Base-by-base conservation (phyloP, 2,797 vertebrate genomes). In the Poecile montanus region DNA sequence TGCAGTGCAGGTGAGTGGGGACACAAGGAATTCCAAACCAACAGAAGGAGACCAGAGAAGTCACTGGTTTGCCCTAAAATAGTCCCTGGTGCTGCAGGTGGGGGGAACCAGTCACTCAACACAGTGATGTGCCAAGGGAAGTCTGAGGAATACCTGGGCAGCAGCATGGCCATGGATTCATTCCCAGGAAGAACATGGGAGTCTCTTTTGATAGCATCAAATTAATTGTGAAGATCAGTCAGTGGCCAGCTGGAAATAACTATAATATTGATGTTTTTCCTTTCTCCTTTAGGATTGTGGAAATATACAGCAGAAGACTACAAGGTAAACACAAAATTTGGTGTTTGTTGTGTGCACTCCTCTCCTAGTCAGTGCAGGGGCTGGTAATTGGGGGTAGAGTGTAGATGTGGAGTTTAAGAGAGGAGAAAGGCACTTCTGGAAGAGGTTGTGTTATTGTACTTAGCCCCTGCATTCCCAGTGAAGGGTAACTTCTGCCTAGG, bases 271-370 rank as follows among this genome's bases (percentile, higher is more conserved):
- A 40, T 45, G 26, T 54, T 67, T 92, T 81, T 36, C 13, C 29
- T 88, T 63, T 91, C 45, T 90, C 75, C 94, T 95, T 63, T 91
- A 99, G 99, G 98, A 99, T 99, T 10, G 99, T 99, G 96, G 99
- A 99, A 97, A 99, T 99, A 93, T 99, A 99, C 97, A 99, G 99
- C 78, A 98, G 99, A 94, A 98, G 99, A 97, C 97, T 99, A 88
- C 99, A 99, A 99, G 99, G 99, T 99, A 98, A 95, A 23, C 18
- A 6, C 1, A 3, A 16, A 23, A 29, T 67, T 40, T 63, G 17
- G 25, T 22, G 25, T 34, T 71, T 91, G 23, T 32, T 21, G 5
- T 18, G 38, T 21, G 36, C 9, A 1, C 11, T 70, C 16, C 26
- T 91, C 70, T 42, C 26, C 48, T 36, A 8, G 16, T 38, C 47